Evolutionary conservation across 2,797 vertebrate genomes (phyloP).

Genomic region (Sebastes cheni): DNA sequence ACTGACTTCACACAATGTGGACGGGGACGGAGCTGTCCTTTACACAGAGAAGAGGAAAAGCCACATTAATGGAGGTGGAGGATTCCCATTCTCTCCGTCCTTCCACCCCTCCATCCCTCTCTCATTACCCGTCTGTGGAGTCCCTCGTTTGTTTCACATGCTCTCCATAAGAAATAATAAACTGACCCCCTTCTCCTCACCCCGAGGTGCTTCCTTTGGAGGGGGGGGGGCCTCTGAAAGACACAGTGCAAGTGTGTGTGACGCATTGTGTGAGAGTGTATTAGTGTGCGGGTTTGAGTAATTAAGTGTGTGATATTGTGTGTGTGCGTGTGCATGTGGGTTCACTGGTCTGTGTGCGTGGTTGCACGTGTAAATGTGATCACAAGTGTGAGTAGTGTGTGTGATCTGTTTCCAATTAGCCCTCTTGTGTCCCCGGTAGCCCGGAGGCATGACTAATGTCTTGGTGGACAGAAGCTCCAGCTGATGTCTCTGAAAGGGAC

Average conservation of each 20-base stretch:
- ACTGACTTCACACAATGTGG: slow-evolving; percentile 67
- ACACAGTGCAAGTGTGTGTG: slow-evolving; percentile 60
- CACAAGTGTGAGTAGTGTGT: slow-evolving; percentile 70
- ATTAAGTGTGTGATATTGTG: slow-evolving; percentile 66
- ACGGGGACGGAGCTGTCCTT: slow-evolving; percentile 41
- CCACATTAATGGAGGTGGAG: slow-evolving; percentile 65
- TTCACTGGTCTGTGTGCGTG: slow-evolving; percentile 32
- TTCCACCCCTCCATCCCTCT: slow-evolving; percentile 45
- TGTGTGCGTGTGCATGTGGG: slow-evolving; percentile 32
- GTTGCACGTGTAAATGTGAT: slow-evolving; percentile 66
- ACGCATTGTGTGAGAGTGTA: slow-evolving; percentile 57
- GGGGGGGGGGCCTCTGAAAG: slow-evolving; percentile 66
- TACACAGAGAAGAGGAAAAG: slow-evolving; percentile 32
- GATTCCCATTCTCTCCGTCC: slow-evolving; percentile 54
- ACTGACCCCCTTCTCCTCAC: slow-evolving; percentile 72
- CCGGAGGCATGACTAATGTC: slow-evolving; percentile 74
- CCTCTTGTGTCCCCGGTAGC: slow-evolving; percentile 66
- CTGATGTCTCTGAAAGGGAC: slow-evolving; percentile 67
- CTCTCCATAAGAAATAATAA: slow-evolving; percentile 76
- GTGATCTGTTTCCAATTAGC: slow-evolving; percentile 80
- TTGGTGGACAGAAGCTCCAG: slow-evolving; percentile 63
- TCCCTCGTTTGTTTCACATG: slow-evolving; percentile 70
- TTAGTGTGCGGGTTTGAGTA: slow-evolving; percentile 62
- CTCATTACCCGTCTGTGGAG: slow-evolving; percentile 66
- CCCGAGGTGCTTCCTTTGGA: slow-evolving; percentile 71